These are phyloP conservation scores for Otolemur garnettii DNA, from an alignment of 2,113 vertebrate genomes.

Conservation along the genomic window DNA sequence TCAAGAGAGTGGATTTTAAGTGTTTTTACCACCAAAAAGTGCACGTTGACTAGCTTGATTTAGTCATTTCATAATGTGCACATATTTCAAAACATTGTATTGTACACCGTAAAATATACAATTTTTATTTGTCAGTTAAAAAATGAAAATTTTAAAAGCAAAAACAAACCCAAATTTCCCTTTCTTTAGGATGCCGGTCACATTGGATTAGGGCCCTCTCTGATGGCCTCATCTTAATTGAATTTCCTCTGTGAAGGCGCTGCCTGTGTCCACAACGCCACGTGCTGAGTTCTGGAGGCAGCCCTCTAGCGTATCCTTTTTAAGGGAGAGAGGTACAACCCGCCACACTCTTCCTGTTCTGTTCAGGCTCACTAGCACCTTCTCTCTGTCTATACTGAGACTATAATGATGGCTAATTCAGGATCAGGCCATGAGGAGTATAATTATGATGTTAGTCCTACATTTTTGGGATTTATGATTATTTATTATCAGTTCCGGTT, in stretches of 20 bases:
- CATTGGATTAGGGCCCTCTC: not conserved
- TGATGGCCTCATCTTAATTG: not conserved
- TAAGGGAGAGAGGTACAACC: too few species aligned
- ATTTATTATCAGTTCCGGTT: not conserved
- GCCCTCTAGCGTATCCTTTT: too few species aligned
- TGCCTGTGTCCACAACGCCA: not conserved
- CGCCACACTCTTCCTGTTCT: not conserved
- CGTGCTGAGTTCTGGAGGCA: not conserved
- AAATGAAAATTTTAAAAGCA: too few species aligned
- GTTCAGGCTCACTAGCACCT: not conserved
- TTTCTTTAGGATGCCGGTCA: not conserved
- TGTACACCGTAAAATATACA: too few species aligned
- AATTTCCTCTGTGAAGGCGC: not conserved
- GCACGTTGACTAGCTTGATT: not conserved
- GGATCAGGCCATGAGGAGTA: accelerated
- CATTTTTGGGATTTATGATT: not conserved
- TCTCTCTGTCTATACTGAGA: not conserved
- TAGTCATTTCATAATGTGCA: not conserved
- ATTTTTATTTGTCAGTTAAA: too few species aligned
- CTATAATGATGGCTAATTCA: accelerated
- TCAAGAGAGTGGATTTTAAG: not conserved
- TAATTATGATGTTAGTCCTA: accelerated
- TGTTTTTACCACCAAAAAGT: not conserved
- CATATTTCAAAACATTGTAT: not conserved
- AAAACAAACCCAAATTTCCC: not conserved